phyloP scores from a whole-genome alignment of 2,797 vertebrate species.

The Periophthalmus magnuspinnatus region DNA sequence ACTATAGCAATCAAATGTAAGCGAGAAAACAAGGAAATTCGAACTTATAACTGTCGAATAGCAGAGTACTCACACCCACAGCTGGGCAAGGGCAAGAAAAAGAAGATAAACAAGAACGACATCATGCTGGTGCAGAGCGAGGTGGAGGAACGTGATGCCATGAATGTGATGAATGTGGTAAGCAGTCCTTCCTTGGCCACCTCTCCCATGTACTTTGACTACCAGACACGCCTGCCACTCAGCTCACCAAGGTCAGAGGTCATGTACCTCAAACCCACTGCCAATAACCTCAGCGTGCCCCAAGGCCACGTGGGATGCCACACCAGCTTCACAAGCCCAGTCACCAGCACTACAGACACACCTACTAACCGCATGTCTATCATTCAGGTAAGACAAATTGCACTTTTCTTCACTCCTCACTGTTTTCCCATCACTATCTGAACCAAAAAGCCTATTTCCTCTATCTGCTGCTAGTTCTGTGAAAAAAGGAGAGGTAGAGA shows the following conservation, averaged over 20 bases:
- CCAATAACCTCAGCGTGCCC: slow-evolving; percentile 98
- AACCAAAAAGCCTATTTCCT: slow-evolving; percentile 44
- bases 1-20: slow-evolving; percentile 98
- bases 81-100: slow-evolving; percentile 95
- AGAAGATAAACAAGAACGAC: slow-evolving; percentile 99
- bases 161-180: slow-evolving; percentile 99
- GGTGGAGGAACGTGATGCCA: slow-evolving; percentile 97
- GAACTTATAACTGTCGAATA: slow-evolving; percentile 98
- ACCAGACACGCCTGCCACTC: slow-evolving; percentile 98
- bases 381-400: slow-evolving; percentile 95
- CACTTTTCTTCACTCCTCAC: slow-evolving; percentile 55
- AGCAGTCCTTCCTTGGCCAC: slow-evolving; percentile 99
- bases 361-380: slow-evolving; percentile 99
- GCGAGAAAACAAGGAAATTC: slow-evolving; percentile 98
- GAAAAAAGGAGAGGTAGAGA: slow-evolving; percentile 36
- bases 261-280: slow-evolving; percentile 98
- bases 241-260: slow-evolving; percentile 99
- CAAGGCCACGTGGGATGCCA: slow-evolving; percentile 98
- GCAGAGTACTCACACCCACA: slow-evolving; percentile 98
- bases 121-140: slow-evolving; percentile 99
- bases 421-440: slow-evolving; percentile 52
- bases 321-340: slow-evolving; percentile 98
- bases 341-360: slow-evolving; percentile 94
- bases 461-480: slow-evolving; percentile 41
- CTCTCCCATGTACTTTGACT: slow-evolving; percentile 99